These are phyloP conservation scores for Acanthornis magna DNA, from an alignment of 2,797 vertebrate species.

Conservation along the genomic window DNA sequence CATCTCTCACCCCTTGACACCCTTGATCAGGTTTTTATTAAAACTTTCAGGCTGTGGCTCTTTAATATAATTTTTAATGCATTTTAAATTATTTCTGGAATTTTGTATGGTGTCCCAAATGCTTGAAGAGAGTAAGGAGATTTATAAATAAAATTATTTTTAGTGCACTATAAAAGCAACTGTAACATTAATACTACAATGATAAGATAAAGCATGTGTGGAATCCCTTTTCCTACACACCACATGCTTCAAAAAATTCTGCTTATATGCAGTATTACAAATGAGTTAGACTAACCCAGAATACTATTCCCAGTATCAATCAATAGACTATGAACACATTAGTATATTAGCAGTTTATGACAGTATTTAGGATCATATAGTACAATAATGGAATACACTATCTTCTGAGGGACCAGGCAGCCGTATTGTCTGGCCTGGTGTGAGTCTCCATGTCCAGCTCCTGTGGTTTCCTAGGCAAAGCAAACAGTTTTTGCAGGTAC, in stretches of 20 bases:
- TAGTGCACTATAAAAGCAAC: slow-evolving; percentile 18
- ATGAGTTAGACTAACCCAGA: slow-evolving; percentile 35
- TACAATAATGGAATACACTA: slow-evolving; percentile 36
- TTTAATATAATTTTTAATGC: slow-evolving; percentile 45
- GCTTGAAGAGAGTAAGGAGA: neutral
- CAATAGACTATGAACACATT: slow-evolving; percentile 62
- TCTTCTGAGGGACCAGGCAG: slow-evolving; percentile 14
- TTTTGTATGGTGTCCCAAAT: neutral
- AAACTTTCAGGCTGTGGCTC: slow-evolving; percentile 2
- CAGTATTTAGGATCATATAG: slow-evolving; percentile 54
- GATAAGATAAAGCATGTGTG: slow-evolving; percentile 13
- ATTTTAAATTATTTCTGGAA: slow-evolving; percentile 39
- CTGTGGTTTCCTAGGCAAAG: slow-evolving; percentile 37
- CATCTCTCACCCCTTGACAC: neutral
- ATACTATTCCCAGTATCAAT: slow-evolving; percentile 35
- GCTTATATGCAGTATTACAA: slow-evolving; percentile 39
- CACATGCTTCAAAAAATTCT: neutral
- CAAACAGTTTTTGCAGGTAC: slow-evolving; percentile 29
- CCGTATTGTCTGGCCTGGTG: neutral
- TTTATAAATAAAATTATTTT: slow-evolving; percentile 44
- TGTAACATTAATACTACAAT: neutral
- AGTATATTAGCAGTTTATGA: slow-evolving; percentile 66
- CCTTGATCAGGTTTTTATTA: slow-evolving; percentile 42
- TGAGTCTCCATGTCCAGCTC: neutral
- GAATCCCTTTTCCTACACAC: slow-evolving; percentile 6